Base-by-base conservation (phyloP, 2,888 invertebrate species). In the Lamellibrachia columna region DNA sequence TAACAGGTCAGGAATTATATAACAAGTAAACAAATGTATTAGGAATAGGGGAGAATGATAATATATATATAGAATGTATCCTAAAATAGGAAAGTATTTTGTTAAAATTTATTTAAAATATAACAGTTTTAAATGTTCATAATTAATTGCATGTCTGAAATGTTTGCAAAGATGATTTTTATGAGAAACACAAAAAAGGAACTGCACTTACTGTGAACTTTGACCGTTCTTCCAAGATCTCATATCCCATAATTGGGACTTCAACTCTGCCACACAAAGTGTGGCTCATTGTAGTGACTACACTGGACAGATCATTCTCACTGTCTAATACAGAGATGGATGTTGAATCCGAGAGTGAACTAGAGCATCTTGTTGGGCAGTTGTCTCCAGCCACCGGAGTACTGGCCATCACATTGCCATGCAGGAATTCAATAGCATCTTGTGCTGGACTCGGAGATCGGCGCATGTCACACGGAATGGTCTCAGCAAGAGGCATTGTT, bases 141-240 rank as follows among this genome's bases (percentile, higher is more conserved):
- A 40, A 40, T 40, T 40, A 40, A 40, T 40, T 40, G 40, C 40
- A 40, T 40, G 40, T 40, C 40, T 40, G 40, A 40, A 40, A 40
- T 40, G 40, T 40, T 40, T 40, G 40, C 40, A 0, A 0, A 40
- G 40, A 40, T 0, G 40, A 40, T 40, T 40, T 40, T 40, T 40
- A 40, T 40, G 1, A 40, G 40, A 40, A 40, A 40, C 15, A 58
- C 58, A 22, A 75, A n/a, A 75, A 22, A 75, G n/a, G n/a, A 75
- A 75, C 75, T 22, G n/a, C 75, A 75, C 75, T 22, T 75, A 75
- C 75, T 6, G 75, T 75, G 6, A 75, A 75, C 75, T 75, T 75
- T 75, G 75, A 75, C 75, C 75, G 15, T 75, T 75, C 75, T 75
- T 75, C 75, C 75, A 75, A 75, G 75, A 75, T 75, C n/a, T 75